Percentiles rank a stretch among this genome's conserved stretches.
phyloP scores from a whole-genome alignment of 2,113 vertebrate genomes.

The Cygnus buccinator region DNA sequence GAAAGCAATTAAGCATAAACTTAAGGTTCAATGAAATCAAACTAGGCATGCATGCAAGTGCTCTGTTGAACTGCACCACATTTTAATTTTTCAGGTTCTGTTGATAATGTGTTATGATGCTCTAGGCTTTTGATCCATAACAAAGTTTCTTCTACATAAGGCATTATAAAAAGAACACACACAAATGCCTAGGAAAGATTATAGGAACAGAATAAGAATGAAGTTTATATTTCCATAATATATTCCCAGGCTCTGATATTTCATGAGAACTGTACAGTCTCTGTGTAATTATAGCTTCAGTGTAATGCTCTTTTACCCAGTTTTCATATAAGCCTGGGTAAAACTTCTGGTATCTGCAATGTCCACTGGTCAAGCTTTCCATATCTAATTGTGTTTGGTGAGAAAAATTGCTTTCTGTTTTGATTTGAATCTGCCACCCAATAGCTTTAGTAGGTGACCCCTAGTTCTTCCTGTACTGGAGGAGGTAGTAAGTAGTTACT shows the following conservation, averaged over 20 bases:
- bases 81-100: not conserved
- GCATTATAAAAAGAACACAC: not conserved
- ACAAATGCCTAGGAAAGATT: not conserved
- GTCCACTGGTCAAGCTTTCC: not conserved
- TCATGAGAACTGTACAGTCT: not conserved
- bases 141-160: not conserved
- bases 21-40: not conserved
- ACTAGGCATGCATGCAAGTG: not conserved
- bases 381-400: not conserved
- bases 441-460: not conserved
- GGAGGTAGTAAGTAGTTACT: not conserved
- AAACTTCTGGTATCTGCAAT: not conserved
- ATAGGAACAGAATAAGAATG: not conserved
- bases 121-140: not conserved
- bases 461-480: not conserved
- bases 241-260: not conserved
- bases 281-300: not conserved
- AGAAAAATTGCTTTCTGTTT: not conserved
- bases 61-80: not conserved
- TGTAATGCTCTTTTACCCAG: not conserved
- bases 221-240: not conserved
- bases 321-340: not conserved
- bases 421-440: not conserved
- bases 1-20: not conserved
- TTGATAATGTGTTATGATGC: not conserved